These are phyloP conservation scores for Dasysyrphus albostriatus DNA, from an alignment of 2,888 invertebrate genomes.

Conservation along the genomic window DNA sequence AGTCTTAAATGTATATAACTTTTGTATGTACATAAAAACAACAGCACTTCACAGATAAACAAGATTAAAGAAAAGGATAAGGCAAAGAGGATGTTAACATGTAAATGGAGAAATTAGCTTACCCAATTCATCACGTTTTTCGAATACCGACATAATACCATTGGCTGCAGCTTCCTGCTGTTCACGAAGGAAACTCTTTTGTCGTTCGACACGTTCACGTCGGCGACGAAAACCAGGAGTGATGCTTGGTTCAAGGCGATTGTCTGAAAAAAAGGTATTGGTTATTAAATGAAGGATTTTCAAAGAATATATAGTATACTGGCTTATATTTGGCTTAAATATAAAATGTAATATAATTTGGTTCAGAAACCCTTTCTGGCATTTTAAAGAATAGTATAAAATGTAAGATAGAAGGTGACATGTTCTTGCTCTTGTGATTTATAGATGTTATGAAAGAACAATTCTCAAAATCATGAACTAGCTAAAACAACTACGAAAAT, in stretches of 20 bases:
- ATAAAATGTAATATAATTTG: no score
- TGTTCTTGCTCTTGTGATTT: no score
- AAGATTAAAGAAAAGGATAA: conserved; percentile 23
- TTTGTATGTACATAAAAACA: background rate
- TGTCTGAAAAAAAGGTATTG: conserved; percentile 58
- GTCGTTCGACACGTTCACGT: conserved; percentile 92
- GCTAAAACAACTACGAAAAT: no score
- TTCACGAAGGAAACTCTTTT: conserved; percentile 92
- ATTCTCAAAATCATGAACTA: no score
- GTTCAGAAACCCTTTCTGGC: no score
- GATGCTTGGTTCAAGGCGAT: conserved; percentile 87
- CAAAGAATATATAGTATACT: no score
- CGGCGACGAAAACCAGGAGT: conserved; percentile 92
- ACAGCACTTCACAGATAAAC: conserved; percentile 59
- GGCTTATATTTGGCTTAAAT: no score
- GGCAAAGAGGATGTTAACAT: background rate
- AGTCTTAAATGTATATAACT: background rate
- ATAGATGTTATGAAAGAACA: no score
- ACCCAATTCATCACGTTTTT: conserved; percentile 82
- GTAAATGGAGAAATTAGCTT: conserved; percentile 49
- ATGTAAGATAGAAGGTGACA: no score
- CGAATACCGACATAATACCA: conserved; percentile 80
- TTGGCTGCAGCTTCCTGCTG: conserved; percentile 88
- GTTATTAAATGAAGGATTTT: background rate
- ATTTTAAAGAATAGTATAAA: no score